Conservation (phyloP, 1,140 invertebrate species). For the Physella acuta region DNA sequence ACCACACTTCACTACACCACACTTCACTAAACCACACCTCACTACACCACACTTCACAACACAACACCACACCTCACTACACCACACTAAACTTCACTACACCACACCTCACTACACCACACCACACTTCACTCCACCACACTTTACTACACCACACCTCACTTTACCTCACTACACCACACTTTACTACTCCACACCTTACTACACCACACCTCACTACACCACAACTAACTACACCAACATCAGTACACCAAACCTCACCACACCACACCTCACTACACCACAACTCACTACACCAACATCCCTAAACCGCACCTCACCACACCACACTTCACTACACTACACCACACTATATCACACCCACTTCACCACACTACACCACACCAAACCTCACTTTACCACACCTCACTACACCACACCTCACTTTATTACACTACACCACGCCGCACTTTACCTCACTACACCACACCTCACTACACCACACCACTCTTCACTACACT, state of each 20-base stretch:
- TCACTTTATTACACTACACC: neutral
- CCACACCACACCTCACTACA: neutral
- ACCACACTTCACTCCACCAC: slow-evolving; percentile 9
- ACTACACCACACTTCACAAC: neutral
- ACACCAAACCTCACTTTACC: neutral
- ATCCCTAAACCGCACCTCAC: neutral
- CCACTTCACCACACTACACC: neutral
- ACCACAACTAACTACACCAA: too few species aligned
- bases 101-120: slow-evolving; percentile 14
- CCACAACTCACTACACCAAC: neutral
- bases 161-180: slow-evolving; percentile 9
- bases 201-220: slow-evolving; percentile 8
- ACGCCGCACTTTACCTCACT: neutral
- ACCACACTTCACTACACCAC: neutral
- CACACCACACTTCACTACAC: slow-evolving; percentile 1
- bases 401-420: neutral
- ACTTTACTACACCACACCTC: slow-evolving; percentile 12
- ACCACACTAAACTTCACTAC: too few species aligned
- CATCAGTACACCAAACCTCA: neutral
- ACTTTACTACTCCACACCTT: slow-evolving; percentile 10
- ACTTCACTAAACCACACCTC: neutral
- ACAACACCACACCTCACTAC: neutral
- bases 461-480: slow-evolving; percentile 1
- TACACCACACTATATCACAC: neutral
- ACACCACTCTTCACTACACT: neutral